Conservation (phyloP, 2,888 invertebrate genomes). For the Mesodorylaimus sp. region DNA sequence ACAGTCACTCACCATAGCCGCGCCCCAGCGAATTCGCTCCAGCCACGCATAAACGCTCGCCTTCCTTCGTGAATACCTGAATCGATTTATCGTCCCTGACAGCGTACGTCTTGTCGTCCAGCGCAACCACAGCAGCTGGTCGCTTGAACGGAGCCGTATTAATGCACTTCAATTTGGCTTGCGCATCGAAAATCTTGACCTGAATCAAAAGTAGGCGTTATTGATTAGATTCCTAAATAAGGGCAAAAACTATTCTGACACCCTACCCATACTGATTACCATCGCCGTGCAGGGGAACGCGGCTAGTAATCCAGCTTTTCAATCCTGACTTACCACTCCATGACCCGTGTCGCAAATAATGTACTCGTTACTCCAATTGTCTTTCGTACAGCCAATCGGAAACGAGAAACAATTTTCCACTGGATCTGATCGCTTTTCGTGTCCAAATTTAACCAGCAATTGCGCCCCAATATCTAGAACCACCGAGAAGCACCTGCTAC, state of each 20-base stretch:
- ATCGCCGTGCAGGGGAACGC: neutral
- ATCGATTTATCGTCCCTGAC: conserved; percentile 1
- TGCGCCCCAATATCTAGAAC: no score
- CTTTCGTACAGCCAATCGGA: conserved; percentile 9
- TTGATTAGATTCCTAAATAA: neutral
- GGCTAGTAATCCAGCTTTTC: neutral
- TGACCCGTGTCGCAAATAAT: conserved; percentile 8
- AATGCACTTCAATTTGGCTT: neutral
- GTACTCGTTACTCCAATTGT: conserved; percentile 2
- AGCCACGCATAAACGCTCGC: neutral
- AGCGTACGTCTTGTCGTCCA: neutral
- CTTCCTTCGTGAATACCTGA: neutral
- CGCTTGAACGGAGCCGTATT: neutral
- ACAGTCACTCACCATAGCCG: neutral
- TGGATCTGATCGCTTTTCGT: neutral
- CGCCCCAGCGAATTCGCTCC: neutral
- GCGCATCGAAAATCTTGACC: conserved; percentile 5
- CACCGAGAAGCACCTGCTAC: no score
- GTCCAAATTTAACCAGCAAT: no score
- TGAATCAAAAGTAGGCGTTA: neutral
- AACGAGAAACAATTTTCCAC: neutral
- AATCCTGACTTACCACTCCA: conserved; percentile 1
- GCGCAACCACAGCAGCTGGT: neutral
- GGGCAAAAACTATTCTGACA: neutral
- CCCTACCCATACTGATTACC: no score